A percentile compares a stretch with the other conserved stretches of the same genome.
phyloP scores from a whole-genome alignment of 2,888 invertebrate genomes.

The Hyalella azteca region DNA sequence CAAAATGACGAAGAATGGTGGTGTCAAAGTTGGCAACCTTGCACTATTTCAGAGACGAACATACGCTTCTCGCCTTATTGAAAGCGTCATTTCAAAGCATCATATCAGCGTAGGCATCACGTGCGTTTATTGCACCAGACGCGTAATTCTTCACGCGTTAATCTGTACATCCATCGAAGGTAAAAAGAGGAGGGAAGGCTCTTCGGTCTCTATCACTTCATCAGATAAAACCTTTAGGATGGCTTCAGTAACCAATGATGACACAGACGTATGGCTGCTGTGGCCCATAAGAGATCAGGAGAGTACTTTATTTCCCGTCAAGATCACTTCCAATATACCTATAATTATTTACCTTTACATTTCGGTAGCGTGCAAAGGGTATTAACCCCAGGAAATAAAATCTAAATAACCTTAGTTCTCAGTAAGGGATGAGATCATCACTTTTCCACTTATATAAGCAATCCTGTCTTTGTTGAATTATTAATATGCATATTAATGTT shows the following conservation, averaged over 20 bases:
- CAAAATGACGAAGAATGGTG: too few species aligned
- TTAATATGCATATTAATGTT: too few species aligned
- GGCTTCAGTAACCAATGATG: conserved; percentile 35
- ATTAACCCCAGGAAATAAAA: too few species aligned
- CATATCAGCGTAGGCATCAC: not conserved
- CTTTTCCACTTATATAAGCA: too few species aligned
- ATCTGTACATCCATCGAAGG: conserved; percentile 11
- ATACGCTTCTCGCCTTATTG: conserved; percentile 8
- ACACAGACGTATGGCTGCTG: conserved; percentile 1
- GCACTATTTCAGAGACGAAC: too few species aligned
- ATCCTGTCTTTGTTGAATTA: too few species aligned
- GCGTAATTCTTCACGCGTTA: conserved; percentile 17
- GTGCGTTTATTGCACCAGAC: conserved; percentile 7
- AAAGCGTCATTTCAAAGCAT: not conserved
- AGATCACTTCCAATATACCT: too few species aligned
- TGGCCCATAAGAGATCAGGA: conserved; percentile 13
- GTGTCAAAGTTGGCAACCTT: too few species aligned
- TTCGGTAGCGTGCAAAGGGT: too few species aligned
- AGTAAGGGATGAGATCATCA: too few species aligned
- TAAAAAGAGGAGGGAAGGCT: conserved; percentile 11
- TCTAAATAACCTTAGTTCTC: too few species aligned
- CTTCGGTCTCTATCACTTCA: conserved; percentile 24
- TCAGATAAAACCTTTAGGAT: not conserved
- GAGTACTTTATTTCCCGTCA: not conserved
- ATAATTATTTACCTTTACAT: too few species aligned